Evolutionary conservation across 2,797 vertebrate species (phyloP).

Genomic region (Galagoides demidoff): DNA sequence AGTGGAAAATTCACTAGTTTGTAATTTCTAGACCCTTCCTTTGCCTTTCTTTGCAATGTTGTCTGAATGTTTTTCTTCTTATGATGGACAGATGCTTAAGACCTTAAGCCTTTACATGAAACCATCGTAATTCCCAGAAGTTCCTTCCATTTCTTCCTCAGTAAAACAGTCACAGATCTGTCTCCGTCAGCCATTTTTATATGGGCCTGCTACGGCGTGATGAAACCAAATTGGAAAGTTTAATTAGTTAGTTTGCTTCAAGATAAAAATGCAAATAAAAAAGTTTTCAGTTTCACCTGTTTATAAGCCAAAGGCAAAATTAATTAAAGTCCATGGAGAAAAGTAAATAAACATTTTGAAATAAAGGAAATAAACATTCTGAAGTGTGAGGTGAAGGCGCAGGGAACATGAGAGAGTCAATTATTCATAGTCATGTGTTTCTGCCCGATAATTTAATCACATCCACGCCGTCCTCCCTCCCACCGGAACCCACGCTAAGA

Average conservation of each 20-base stretch:
- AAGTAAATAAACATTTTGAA: conserved; percentile 80
- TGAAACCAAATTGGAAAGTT: conserved; percentile 67
- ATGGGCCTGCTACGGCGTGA: conserved; percentile 32
- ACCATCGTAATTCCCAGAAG: background rate
- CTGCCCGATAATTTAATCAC: conserved; percentile 65
- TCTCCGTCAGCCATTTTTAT: conserved; percentile 42
- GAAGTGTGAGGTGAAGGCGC: conserved; percentile 63
- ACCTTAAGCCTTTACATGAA: background rate
- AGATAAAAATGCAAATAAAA: conserved; percentile 76
- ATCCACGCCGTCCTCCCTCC: background rate
- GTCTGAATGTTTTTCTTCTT: background rate
- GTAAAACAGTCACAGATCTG: background rate
- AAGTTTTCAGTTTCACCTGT: conserved; percentile 73
- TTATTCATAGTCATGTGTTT: conserved; percentile 74
- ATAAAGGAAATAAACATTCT: conserved; percentile 78
- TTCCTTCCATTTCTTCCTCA: background rate
- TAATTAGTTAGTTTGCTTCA: conserved; percentile 79
- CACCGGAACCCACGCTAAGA: background rate
- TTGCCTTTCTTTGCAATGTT: background rate
- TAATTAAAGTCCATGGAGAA: conserved; percentile 84
- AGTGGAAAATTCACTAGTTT: background rate
- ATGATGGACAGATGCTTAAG: background rate
- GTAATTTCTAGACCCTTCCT: background rate
- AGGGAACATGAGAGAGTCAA: conserved; percentile 53
- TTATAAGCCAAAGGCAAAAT: conserved; percentile 78